Conservation (phyloP, 2,797 vertebrate genomes). For the Muscicapa striata region DNA sequence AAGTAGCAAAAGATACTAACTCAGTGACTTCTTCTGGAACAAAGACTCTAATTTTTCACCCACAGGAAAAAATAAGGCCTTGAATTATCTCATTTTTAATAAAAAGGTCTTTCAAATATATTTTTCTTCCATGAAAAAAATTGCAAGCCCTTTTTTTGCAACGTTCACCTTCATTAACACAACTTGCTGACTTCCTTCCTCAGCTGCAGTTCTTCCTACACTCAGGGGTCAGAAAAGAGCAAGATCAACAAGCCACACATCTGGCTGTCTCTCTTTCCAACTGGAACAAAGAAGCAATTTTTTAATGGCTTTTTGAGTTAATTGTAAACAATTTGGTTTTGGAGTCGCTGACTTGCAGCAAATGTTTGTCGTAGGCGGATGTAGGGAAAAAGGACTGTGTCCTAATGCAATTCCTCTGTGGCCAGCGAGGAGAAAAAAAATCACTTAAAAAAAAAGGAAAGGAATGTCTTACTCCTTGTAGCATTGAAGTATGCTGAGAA, state of each 20-base stretch:
- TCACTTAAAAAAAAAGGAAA: neutral
- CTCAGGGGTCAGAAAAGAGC: slow-evolving; percentile 58
- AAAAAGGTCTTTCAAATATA: neutral
- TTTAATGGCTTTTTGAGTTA: slow-evolving; percentile 57
- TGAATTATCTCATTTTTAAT: neutral
- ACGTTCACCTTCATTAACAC: slow-evolving; percentile 38
- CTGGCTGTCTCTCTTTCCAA: slow-evolving; percentile 60
- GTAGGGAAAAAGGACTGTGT: slow-evolving; percentile 22
- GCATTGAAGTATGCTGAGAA: neutral
- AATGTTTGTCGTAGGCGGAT: slow-evolving; percentile 60
- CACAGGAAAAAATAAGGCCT: neutral
- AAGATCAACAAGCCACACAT: slow-evolving; percentile 64
- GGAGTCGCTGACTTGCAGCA: slow-evolving; percentile 46
- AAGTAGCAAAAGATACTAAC: neutral
- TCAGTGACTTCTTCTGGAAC: neutral
- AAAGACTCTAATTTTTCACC: neutral
- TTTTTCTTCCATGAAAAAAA: neutral
- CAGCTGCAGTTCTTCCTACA: slow-evolving; percentile 60
- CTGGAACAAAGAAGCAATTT: slow-evolving; percentile 65
- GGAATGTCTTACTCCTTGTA: neutral
- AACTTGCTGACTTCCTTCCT: slow-evolving; percentile 66
- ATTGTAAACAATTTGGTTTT: slow-evolving; percentile 69
- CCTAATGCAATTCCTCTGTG: slow-evolving; percentile 47
- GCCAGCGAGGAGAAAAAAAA: neutral
- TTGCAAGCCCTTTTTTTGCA: neutral